A percentile compares a stretch with the other conserved stretches of the same genome.
phyloP scores from a whole-genome alignment of 2,113 vertebrate species.

The Sylvilagus bachmani region DNA sequence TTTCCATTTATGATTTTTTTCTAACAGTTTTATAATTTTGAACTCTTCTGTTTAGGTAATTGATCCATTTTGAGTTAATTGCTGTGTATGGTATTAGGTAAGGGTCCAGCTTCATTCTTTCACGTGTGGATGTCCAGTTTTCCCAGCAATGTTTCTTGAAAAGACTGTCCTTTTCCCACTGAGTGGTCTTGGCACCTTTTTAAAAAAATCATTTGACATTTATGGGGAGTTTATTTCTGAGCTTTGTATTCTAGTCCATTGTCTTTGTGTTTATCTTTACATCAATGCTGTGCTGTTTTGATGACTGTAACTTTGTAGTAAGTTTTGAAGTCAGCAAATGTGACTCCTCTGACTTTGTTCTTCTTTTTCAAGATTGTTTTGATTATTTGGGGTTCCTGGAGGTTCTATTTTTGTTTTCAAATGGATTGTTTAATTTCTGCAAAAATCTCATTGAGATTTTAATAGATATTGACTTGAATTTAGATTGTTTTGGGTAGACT shows the following conservation, averaged over 20 bases:
- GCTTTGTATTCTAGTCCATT: not conserved
- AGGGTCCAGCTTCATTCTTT: not conserved
- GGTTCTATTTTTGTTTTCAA: not conserved
- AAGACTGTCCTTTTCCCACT: not conserved
- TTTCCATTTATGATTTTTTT: not conserved
- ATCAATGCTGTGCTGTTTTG: not conserved
- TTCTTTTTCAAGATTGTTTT: not conserved
- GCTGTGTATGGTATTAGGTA: not conserved
- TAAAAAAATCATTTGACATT: conserved; percentile 12
- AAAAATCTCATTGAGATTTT: not conserved
- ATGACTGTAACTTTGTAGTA: not conserved
- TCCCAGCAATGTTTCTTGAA: not conserved
- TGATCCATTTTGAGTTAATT: not conserved
- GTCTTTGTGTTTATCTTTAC: not conserved
- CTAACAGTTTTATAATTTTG: not conserved
- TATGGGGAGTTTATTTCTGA: not conserved
- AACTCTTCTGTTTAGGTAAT: not conserved
- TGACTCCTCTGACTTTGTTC: not conserved
- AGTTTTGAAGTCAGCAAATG: conserved; percentile 8
- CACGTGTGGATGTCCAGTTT: not conserved
- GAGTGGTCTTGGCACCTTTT: not conserved
- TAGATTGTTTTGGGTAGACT: not conserved
- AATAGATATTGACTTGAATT: no score
- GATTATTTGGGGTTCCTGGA: not conserved
- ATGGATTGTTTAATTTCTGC: conserved; percentile 12